These are phyloP conservation scores for Drepana falcataria DNA, from an alignment of 2,888 invertebrate genomes.

Conservation along the genomic window DNA sequence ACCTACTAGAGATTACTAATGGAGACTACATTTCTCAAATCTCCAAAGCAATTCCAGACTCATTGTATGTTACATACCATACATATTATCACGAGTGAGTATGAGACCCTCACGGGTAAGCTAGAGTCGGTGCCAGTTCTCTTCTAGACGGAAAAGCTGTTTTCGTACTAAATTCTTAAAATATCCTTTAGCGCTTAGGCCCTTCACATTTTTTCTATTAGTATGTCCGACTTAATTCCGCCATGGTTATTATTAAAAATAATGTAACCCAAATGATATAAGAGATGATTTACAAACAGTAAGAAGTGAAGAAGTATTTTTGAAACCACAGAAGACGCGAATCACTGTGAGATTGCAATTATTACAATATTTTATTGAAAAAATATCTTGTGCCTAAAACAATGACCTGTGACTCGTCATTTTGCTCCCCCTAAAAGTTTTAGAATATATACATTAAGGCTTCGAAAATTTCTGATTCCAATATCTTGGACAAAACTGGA, in stretches of 20 bases:
- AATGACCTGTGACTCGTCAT: conserved; percentile 31
- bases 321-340: conserved; percentile 31
- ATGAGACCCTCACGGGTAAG: no score
- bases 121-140: no score
- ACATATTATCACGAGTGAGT: no score
- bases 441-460: not conserved
- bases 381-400: conserved; percentile 38
- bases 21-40: no score
- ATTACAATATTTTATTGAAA: conserved; percentile 32
- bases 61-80: no score
- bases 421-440: conserved; percentile 17
- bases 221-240: no score
- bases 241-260: conserved; percentile 32
- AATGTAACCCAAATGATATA: conserved; percentile 11
- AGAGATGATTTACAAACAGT: conserved; percentile 16
- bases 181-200: no score
- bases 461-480: not conserved
- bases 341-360: conserved; percentile 45
- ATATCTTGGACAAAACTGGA: not conserved
- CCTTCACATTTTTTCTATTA: no score
- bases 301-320: conserved; percentile 38
- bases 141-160: not conserved
- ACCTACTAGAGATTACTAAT: no score
- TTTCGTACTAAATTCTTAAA: not conserved
- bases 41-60: no score